These are phyloP conservation scores for Gallirallus australis DNA, from an alignment of 2,797 vertebrate species.

Conservation along the genomic window DNA sequence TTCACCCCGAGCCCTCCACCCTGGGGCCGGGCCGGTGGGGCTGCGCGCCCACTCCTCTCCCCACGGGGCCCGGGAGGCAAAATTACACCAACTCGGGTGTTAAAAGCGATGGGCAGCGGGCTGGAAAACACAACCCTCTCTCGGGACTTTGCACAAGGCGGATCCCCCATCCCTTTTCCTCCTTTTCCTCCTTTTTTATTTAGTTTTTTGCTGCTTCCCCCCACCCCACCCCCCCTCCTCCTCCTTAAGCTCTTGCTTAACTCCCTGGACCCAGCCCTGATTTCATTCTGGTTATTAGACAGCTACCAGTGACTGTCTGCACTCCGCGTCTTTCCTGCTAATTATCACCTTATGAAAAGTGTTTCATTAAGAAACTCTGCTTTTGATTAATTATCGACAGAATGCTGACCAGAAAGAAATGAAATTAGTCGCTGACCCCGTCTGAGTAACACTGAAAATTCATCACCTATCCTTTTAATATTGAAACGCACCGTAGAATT, in stretches of 20 bases:
- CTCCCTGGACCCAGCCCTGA: constrained; percentile 75
- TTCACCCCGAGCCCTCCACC: neutral
- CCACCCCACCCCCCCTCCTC: too few relatives aligned
- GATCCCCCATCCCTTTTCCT: neutral
- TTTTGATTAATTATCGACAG: constrained; percentile 97
- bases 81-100: neutral
- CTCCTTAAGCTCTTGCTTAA: constrained; percentile 30
- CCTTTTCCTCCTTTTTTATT: neutral
- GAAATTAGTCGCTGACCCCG: constrained; percentile 87
- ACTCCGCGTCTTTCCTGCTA: constrained; percentile 84
- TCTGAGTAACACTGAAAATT: constrained; percentile 85
- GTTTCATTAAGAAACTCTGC: constrained; percentile 91
- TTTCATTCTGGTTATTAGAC: constrained; percentile 84
- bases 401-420: constrained; percentile 92
- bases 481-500: constrained; percentile 85
- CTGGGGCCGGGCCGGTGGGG: neutral
- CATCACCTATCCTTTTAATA: constrained; percentile 88
- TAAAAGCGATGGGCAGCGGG: neutral
- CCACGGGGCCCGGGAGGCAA: neutral
- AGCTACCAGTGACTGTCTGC: constrained; percentile 82
- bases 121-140: constrained; percentile 29
- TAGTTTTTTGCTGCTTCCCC: neutral
- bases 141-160: neutral
- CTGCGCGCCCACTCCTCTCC: neutral
- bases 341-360: constrained; percentile 93